Base-by-base conservation (phyloP, 2,888 invertebrate species). In the Erpobdella octoculata region DNA sequence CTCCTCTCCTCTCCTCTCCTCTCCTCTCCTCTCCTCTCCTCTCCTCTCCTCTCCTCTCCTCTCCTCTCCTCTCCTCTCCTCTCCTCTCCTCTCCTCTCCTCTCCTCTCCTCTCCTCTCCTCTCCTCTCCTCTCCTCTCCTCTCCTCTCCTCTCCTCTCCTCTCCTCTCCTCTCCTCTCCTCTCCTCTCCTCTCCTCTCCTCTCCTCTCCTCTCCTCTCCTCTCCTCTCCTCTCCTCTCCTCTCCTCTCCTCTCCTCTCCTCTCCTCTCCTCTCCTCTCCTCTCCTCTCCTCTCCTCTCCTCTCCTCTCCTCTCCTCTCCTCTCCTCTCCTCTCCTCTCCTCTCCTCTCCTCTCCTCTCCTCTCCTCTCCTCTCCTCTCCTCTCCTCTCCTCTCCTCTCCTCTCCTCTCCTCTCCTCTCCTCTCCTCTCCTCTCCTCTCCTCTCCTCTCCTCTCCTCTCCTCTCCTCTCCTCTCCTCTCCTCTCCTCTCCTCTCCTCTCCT, bases 1-100 rank as follows among this genome's bases (percentile, higher is more conserved):
- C 53, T 53, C 53, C 53, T 53, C 53, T 2, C 53, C 53, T 53
- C 53, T 53, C 53, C 53, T 53, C 53, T 53, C 53, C 53, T 53
- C 53, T 53, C 53, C 53, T 53, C 53, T 53, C 53, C 53, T 53
- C 53, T 53, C 53, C 53, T 53, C 53, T 53, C 53, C 53, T 53
- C 53, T 53, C 53, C 53, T 53, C 53, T 53, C 53, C 53, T 53
- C 53, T 53, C 53, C 53, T 53, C 53, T 53, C 53, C 53, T 53
- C 53, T 53, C 53, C 53, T 53, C 53, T 53, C 53, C 53, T 53
- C 53, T 53, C 53, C 53, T 53, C 53, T 53, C 53, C 53, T 53
- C 53, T 53, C 53, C 53, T 53, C 53, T 53, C 53, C 53, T 53
- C 53, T 53, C 53, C 53, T 53, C 53, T 53, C 53, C 53, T 53